phyloP scores from a whole-genome alignment of 2,888 invertebrate genomes.

The Microctonus brassicae region DNA sequence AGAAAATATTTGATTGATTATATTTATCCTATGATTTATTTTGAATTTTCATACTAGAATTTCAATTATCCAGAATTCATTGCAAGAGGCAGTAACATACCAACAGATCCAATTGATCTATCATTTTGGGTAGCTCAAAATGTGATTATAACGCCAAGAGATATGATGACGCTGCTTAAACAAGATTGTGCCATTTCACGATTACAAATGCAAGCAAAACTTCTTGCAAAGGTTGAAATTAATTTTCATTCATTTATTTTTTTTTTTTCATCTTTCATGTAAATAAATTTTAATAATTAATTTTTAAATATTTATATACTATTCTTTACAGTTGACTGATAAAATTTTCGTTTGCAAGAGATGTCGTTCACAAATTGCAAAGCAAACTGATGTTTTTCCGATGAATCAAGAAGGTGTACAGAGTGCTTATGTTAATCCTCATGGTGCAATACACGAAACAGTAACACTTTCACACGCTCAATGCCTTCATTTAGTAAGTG shows the following conservation, averaged over 20 bases:
- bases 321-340: conserved; percentile 43
- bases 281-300: conserved; percentile 1
- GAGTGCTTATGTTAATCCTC: conserved; percentile 85
- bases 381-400: conserved; percentile 80
- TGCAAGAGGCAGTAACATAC: conserved; percentile 71
- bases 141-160: conserved; percentile 77
- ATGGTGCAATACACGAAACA: conserved; percentile 85
- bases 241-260: neutral
- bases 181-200: conserved; percentile 80
- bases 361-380: conserved; percentile 72
- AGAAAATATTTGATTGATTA: conserved; percentile 7
- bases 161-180: conserved; percentile 75
- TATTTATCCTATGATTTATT: conserved; percentile 13
- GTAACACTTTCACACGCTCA: conserved; percentile 76
- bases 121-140: conserved; percentile 88
- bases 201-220: conserved; percentile 73
- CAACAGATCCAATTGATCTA: conserved; percentile 77
- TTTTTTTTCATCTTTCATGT: neutral
- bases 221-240: conserved; percentile 69
- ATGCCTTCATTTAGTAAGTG: conserved; percentile 71
- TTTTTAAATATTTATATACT: conserved; percentile 3
- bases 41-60: conserved; percentile 1
- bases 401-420: conserved; percentile 87
- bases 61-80: conserved; percentile 5
- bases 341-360: conserved; percentile 71